phyloP scores from a whole-genome alignment of 2,888 invertebrate species.

The Morpho deidamia region DNA sequence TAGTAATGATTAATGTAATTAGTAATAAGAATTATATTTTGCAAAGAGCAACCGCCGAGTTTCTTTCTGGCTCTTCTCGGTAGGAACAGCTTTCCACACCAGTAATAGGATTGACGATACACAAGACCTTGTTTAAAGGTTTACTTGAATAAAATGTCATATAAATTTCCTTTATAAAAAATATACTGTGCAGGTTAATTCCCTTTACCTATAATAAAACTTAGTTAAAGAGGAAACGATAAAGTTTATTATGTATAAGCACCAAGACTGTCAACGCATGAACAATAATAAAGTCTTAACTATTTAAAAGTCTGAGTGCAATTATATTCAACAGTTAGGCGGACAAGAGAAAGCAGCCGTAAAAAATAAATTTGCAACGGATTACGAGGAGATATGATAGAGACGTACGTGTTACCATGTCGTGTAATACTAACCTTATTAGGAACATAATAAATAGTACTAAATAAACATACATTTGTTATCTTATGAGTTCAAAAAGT shows the following conservation, averaged over 20 bases:
- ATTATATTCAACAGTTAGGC: slow-evolving; percentile 21
- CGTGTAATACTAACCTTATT: slow-evolving; percentile 26
- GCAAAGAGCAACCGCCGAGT: too few relatives aligned
- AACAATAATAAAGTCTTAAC: slow-evolving; percentile 7
- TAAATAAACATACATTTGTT: slow-evolving; percentile 18
- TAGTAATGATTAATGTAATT: too few relatives aligned
- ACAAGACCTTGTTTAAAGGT: too few relatives aligned
- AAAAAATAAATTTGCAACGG: slow-evolving; percentile 23
- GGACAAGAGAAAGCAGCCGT: slow-evolving; percentile 19
- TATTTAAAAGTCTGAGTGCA: slow-evolving; percentile 6
- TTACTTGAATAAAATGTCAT: too few relatives aligned
- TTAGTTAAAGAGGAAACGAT: not conserved
- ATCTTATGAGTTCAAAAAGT: slow-evolving; percentile 19
- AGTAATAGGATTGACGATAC: too few relatives aligned
- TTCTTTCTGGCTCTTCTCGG: too few relatives aligned
- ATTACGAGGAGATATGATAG: slow-evolving; percentile 17
- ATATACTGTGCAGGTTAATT: too few relatives aligned
- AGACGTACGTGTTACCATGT: slow-evolving; percentile 11
- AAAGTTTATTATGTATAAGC: not conserved
- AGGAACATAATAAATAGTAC: slow-evolving; percentile 6
- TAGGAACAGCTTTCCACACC: too few relatives aligned
- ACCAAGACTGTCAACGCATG: slow-evolving; percentile 1
- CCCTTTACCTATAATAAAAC: not conserved
- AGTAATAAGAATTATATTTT: too few relatives aligned
- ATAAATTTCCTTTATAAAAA: too few relatives aligned